These are phyloP conservation scores for Podarcis raffonei DNA, from an alignment of 2,113 vertebrate species.

Conservation along the genomic window DNA sequence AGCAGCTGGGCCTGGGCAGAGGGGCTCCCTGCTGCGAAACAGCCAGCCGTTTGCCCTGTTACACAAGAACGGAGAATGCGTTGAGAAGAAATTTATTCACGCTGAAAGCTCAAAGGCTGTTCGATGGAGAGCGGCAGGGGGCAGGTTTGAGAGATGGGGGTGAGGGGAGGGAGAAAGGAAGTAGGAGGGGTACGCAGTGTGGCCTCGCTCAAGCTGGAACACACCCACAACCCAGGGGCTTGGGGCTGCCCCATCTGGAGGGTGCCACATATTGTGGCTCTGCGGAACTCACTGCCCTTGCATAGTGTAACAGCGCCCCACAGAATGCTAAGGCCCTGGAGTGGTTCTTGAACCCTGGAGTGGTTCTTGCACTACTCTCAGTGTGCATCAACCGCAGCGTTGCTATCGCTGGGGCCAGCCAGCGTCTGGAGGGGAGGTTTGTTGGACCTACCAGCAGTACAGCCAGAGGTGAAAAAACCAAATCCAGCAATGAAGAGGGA, in stretches of 20 bases:
- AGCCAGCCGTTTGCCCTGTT: no score
- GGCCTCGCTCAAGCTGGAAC: not conserved
- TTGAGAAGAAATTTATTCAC: not conserved
- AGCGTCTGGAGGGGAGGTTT: no score
- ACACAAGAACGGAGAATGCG: no score
- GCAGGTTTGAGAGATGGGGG: not conserved
- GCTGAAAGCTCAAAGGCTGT: not conserved
- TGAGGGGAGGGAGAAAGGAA: not conserved
- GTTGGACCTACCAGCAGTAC: no score
- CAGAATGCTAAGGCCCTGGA: not conserved
- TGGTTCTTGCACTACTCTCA: not conserved
- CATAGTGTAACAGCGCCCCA: no score
- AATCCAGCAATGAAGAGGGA: not conserved
- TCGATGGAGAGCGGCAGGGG: no score
- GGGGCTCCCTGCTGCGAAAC: no score
- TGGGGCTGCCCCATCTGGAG: no score
- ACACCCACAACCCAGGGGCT: not conserved
- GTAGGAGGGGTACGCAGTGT: no score
- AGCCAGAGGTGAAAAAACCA: not conserved
- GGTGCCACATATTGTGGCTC: no score
- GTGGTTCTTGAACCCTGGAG: not conserved
- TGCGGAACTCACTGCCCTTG: not conserved
- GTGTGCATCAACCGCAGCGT: no score
- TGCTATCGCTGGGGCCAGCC: no score
- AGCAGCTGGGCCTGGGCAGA: not conserved